Base-by-base conservation (phyloP, 1,140 invertebrate genomes). In the Homarus americanus region DNA sequence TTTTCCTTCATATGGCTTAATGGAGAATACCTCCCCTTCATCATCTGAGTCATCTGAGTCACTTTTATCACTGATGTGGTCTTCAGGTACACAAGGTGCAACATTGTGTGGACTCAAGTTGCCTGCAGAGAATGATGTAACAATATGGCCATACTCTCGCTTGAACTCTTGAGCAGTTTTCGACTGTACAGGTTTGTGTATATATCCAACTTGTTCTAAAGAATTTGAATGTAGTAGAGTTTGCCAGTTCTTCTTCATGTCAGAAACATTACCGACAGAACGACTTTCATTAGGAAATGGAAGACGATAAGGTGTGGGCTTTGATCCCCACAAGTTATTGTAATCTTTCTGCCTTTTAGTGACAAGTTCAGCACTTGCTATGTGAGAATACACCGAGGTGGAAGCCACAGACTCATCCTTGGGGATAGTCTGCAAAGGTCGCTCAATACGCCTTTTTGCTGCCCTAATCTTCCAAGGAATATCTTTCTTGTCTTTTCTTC, bases 401-500 rank as follows among this genome's bases (percentile, higher is more conserved):
- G 63, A 69, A 32, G 63, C 7, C 40, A 28, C 72, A 63, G 0
- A 58, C 34, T 58, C 44, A 36, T 58, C 73, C 73, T 58, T 58
- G 28, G 28, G 34, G 38, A 69, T 34, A 38, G 12, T 34, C 44
- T 58, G 83, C 12, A 53, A 17, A 17, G 73, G 73, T 76, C 73
- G 28, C 75, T 92, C 92, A 58, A 92, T 75, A 17, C 91, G 87
- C 69, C 90, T 93, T 69, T 93, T 93, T 32, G 92, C 92, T 69
- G 91, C 91, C 63, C 92, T 89, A 20, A 93, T 93, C 88, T 93
- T 93, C 92, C 92, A 93, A 12, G 92, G 92, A 49, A 93, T 87
- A 20, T 92, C 91, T 72, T 79, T 91, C 63, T 76, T 82, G 28
- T 93, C 87, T 44, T 92, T 91, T n/a, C 72, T 84, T 24, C 79